A percentile compares a stretch with the other conserved stretches of the same genome.
These are phyloP conservation scores for Poecilus cupreus DNA, from an alignment of 2,888 invertebrate genomes.

Conservation along the genomic window DNA sequence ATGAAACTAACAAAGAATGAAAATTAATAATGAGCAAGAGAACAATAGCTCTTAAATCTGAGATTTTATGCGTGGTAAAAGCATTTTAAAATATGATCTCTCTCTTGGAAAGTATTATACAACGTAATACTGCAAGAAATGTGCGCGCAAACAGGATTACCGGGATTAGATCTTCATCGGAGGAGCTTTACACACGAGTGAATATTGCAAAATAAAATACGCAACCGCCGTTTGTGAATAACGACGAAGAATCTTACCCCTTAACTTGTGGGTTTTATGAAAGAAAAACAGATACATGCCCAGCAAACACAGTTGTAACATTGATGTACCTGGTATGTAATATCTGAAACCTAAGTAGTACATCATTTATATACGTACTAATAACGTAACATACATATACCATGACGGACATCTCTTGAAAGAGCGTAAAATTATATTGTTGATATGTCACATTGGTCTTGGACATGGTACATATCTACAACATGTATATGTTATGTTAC, in stretches of 20 bases:
- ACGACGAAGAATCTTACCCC: not conserved
- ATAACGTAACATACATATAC: too few relatives aligned
- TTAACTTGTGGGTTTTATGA: too few relatives aligned
- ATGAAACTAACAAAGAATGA: not conserved
- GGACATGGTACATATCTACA: too few relatives aligned
- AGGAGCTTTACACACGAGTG: not conserved
- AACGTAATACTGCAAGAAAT: not conserved
- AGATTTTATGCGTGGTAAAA: not conserved
- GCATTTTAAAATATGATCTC: not conserved
- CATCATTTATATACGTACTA: too few relatives aligned
- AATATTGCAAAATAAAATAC: conserved; percentile 13
- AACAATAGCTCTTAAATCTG: not conserved
- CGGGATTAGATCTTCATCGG: not conserved
- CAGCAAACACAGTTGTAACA: too few relatives aligned
- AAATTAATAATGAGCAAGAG: not conserved
- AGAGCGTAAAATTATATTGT: too few relatives aligned
- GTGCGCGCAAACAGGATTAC: conserved; percentile 3
- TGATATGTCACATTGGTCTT: too few relatives aligned
- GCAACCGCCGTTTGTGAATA: not conserved
- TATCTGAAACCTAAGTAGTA: too few relatives aligned
- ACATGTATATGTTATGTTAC: too few relatives aligned
- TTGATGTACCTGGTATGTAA: too few relatives aligned
- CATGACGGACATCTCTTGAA: too few relatives aligned
- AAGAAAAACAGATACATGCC: too few relatives aligned
- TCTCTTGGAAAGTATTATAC: not conserved